Conservation (phyloP, 1,140 invertebrate species). For the Drosophila oshimai region DNA sequence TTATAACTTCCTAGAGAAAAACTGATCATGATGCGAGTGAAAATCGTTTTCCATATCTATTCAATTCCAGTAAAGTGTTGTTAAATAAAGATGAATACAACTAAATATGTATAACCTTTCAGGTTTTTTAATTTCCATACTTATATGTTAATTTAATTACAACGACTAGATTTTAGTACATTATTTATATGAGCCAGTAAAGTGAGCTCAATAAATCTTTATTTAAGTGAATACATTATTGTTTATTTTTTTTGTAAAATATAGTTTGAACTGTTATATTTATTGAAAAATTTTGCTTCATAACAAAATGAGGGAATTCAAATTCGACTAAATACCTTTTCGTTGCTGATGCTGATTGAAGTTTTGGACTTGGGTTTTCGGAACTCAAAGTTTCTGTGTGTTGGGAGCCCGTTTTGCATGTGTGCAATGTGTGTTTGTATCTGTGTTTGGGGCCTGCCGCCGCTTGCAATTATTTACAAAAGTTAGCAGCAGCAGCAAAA, state of each 20-base stretch:
- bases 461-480: conserved; percentile 79
- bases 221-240: not conserved
- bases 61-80: no score
- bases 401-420: conserved; percentile 18
- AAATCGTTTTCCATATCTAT: no score
- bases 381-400: conserved; percentile 11
- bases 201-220: not conserved
- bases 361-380: conserved; percentile 51
- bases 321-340: conserved; percentile 7
- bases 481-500: conserved; percentile 62
- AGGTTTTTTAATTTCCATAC: no score
- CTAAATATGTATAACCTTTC: no score
- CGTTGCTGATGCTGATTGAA: conserved; percentile 24
- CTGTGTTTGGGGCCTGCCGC: conserved; percentile 58
- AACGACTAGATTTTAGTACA: no score
- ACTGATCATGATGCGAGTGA: no score
- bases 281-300: not conserved
- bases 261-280: no score
- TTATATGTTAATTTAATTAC: no score
- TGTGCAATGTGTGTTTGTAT: conserved; percentile 17
- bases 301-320: not conserved
- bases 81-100: no score
- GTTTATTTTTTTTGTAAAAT: not conserved
- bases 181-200: not conserved
- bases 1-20: no score